These are phyloP conservation scores for Drosophila borealis DNA, from an alignment of 2,888 invertebrate genomes.

Conservation along the genomic window DNA sequence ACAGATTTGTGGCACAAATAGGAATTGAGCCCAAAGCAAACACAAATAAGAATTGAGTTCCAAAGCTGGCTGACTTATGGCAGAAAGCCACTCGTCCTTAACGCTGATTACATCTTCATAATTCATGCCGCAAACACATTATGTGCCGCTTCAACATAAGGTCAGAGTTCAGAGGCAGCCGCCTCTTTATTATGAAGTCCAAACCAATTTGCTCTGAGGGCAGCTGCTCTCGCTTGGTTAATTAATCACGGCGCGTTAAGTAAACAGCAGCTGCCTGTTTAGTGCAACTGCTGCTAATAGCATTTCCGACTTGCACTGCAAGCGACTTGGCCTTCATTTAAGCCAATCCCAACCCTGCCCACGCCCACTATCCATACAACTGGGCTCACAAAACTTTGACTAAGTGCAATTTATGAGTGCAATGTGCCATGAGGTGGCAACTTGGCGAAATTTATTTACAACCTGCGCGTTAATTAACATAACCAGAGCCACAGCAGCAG, in stretches of 20 bases:
- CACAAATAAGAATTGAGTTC: constrained; percentile 36
- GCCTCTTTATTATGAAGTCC: constrained; percentile 26
- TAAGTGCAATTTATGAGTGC: constrained; percentile 79
- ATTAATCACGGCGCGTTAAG: constrained; percentile 70
- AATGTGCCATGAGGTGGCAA: constrained; percentile 64
- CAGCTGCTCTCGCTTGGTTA: constrained; percentile 38
- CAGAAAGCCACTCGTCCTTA: background rate
- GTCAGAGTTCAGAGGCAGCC: constrained; percentile 19
- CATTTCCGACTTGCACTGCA: constrained; percentile 60
- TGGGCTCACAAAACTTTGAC: constrained; percentile 60
- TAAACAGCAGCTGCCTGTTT: constrained; percentile 64
- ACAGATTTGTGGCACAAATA: constrained; percentile 46
- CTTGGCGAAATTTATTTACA: constrained; percentile 76
- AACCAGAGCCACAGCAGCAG: constrained; percentile 41
- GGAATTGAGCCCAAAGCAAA: constrained; percentile 9
- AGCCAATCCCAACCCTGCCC: constrained; percentile 3
- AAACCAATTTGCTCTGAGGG: constrained; percentile 42
- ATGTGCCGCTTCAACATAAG: constrained; percentile 10
- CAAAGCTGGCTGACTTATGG: constrained; percentile 21
- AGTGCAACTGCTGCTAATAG: constrained; percentile 68
- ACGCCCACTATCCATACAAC: constrained; percentile 3
- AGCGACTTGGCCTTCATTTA: constrained; percentile 15
- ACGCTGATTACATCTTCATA: constrained; percentile 44
- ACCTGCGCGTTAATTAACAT: constrained; percentile 79
- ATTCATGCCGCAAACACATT: constrained; percentile 27